These are phyloP conservation scores for Natator depressus DNA, from an alignment of 2,113 vertebrate genomes.

Conservation along the genomic window DNA sequence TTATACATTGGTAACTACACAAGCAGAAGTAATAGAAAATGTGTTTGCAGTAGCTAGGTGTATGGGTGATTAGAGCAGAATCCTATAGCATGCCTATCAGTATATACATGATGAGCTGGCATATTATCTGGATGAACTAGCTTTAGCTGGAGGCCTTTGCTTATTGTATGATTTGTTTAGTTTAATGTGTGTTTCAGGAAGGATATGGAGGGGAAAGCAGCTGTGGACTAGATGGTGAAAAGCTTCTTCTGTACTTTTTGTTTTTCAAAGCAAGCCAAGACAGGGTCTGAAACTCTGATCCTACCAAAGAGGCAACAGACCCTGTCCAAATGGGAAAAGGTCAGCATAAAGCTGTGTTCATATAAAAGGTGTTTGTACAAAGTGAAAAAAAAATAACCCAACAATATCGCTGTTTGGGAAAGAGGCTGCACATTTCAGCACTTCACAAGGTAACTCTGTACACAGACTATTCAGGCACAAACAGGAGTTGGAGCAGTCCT, in stretches of 20 bases:
- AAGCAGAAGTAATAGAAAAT: not conserved
- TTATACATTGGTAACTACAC: not conserved
- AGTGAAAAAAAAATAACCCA: not conserved
- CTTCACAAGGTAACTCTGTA: not conserved
- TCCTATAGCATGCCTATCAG: not conserved
- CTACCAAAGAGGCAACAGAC: not conserved
- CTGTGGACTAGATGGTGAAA: not conserved
- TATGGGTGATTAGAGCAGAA: not conserved
- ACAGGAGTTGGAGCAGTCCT: not conserved
- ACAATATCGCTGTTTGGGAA: not conserved
- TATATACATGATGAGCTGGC: not conserved
- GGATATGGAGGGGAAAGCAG: not conserved
- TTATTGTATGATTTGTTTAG: not conserved
- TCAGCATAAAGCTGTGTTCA: not conserved
- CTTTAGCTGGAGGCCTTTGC: not conserved
- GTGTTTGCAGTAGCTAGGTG: not conserved
- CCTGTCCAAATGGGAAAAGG: not conserved
- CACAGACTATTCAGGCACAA: rapidly evolving
- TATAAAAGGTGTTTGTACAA: rapidly evolving
- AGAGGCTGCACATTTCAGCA: rapidly evolving
- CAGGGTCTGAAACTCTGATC: not conserved
- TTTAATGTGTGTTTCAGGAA: not conserved
- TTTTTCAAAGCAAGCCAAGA: not conserved
- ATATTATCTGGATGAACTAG: not conserved
- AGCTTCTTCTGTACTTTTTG: not conserved